phyloP scores from a whole-genome alignment of 2,888 invertebrate genomes.

The Aelia acuminata region DNA sequence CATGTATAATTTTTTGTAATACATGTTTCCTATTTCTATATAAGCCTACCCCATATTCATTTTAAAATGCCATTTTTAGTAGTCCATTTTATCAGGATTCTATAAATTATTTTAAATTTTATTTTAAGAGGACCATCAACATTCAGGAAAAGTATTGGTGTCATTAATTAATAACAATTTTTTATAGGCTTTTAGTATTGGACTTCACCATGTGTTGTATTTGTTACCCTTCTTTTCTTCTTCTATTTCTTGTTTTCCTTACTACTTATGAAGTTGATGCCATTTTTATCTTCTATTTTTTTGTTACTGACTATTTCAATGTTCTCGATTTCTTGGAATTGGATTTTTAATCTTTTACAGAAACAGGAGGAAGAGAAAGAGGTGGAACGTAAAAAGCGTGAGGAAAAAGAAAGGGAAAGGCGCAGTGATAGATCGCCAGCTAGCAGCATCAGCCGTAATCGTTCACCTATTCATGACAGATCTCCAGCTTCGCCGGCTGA shows the following conservation, averaged over 20 bases:
- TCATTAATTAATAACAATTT: neutral
- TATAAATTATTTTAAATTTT: neutral
- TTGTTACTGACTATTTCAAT: constrained; percentile 6
- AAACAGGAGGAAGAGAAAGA: constrained; percentile 84
- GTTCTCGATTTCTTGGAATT: constrained; percentile 19
- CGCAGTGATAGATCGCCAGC: constrained; percentile 65
- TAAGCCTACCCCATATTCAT: neutral
- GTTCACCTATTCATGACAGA: constrained; percentile 61
- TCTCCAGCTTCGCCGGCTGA: constrained; percentile 56
- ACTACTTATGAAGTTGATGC: neutral
- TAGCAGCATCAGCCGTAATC: constrained; percentile 63
- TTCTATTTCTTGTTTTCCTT: neutral
- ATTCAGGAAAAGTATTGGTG: constrained; percentile 9
- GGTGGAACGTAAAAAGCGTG: constrained; percentile 71
- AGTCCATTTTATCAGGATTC: neutral
- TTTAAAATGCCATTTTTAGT: neutral
- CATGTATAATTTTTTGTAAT: too few relatives aligned
- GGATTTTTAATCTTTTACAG: constrained; percentile 71
- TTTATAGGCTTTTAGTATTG: constrained; percentile 36
- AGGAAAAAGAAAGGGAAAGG: constrained; percentile 67
- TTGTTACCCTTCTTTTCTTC: constrained; percentile 19
- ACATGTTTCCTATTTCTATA: neutral
- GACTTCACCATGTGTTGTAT: constrained; percentile 18
- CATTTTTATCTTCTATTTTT: neutral
- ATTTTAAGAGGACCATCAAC: neutral